Evolutionary conservation across 2,113 vertebrate species (phyloP), one percentile per base, ranked within the genome.

Genomic region (Hyaena hyaena): DNA sequence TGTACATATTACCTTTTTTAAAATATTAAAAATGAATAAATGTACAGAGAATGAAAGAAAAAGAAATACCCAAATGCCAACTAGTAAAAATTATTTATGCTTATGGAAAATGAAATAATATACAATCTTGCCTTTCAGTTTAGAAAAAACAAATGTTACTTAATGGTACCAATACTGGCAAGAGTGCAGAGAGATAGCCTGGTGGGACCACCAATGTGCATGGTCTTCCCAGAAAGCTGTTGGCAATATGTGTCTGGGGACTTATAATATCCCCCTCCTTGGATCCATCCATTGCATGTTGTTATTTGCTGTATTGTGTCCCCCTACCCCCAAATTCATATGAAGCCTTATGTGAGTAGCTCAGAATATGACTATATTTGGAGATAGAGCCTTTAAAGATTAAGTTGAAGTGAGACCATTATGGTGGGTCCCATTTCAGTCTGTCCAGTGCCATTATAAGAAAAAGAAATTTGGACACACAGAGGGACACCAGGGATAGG

Each of bases 1-100:
- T 74, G 7, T 48, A 31, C 14, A 77, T 26, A 77, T 48, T 77
- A 77, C 4, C 19, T 61, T 61, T 19, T 61, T 61, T 23, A 61
- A 61, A 61, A 61, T 23, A 21, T 61, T 61, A 17, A 55, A 55
- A 17, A 76, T 58, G 35, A 55, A 50, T 84, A 69, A 61, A 84
- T 19, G 15, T 7, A 79, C 65, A 88, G 35, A 76, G 10, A 95
- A 73, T 43, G 24, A 58, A 89, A 84, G 63, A 90, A 86, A 97
- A 91, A 9, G 50, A 92, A 93, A 89, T 73, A 48, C 15, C n/a
- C 85, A 80, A 93, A 89, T 73, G 45, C 19, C n/a, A 90, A 73
- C 39, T 33, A 12, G 14, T 85, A 89, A 66, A 16, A 39, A 65
- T 5, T 95, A 7, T 35, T 74, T 77, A 83, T 77, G 19, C 16